Evolutionary conservation across 1,140 invertebrate species (phyloP).

Genomic region (Heliconius eleuchia): DNA sequence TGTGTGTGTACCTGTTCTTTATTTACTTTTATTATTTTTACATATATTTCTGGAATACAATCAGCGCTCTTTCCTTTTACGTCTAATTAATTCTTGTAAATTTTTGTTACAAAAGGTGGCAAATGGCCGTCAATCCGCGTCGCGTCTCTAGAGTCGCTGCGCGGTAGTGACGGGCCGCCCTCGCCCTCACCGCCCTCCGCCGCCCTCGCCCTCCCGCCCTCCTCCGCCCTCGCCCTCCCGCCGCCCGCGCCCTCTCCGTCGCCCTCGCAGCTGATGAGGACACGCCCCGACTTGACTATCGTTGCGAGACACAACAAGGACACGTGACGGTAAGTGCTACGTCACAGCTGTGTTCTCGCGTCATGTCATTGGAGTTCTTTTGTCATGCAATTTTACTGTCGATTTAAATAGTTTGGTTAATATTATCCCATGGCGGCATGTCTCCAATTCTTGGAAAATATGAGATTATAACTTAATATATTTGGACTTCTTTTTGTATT

Average conservation of each 20-base stretch:
- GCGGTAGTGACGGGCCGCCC: slow-evolving; percentile 41
- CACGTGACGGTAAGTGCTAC: slow-evolving; percentile 44
- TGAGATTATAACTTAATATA: too few species aligned
- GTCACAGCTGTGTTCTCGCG: not conserved
- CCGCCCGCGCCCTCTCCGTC: slow-evolving; percentile 43
- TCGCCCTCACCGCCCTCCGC: slow-evolving; percentile 44
- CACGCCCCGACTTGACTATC: slow-evolving; percentile 68
- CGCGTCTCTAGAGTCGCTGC: slow-evolving; percentile 57
- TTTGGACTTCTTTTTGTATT: too few species aligned
- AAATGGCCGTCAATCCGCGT: slow-evolving; percentile 69
- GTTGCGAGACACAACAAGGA: slow-evolving; percentile 51
- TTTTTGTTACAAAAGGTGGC: slow-evolving; percentile 41
- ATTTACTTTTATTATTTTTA: too few species aligned
- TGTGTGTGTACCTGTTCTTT: too few species aligned
- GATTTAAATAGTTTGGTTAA: not conserved
- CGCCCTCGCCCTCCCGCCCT: slow-evolving; percentile 35
- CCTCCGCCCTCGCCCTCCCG: not conserved
- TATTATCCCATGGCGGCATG: too few species aligned
- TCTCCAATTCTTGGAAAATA: too few species aligned
- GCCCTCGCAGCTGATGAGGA: slow-evolving; percentile 62
- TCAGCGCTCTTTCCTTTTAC: not conserved
- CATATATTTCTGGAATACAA: too few species aligned
- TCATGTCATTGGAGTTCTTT: not conserved
- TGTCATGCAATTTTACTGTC: not conserved
- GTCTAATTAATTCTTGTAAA: not conserved